Base-by-base conservation (phyloP, 1,140 invertebrate species). In the Heliothis subflexa region DNA sequence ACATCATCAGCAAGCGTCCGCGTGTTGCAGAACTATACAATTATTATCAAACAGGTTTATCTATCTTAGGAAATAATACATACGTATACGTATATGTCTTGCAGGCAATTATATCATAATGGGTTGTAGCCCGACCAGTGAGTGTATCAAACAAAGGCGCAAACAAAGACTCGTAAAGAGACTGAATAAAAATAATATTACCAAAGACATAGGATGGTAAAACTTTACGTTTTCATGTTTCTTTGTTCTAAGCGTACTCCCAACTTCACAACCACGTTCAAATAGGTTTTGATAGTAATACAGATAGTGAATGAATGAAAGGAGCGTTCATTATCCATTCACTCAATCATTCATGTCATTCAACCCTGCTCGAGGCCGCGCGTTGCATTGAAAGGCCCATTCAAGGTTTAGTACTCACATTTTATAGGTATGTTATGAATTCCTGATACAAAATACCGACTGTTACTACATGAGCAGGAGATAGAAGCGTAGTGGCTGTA, bases 331-430 rank as follows among this genome's bases (percentile, higher is more conserved):
- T 72, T 74, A 76, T 64, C 25, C 73, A 64, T 76, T 76, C 74
- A 68, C 50, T 77, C 61, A 77, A 75, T 78, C 81, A 78, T 83
- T 79, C 74, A 73, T 79, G 81, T 84, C 83, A 81, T 80, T 84
- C 80, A 84, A 76, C 80, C 72, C 82, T 16, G 52, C 50, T 57
- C 61, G 80, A 77, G 74, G 74, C 62, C 74, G 61, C 52, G 62
- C 28, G 74, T 47, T 77, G 74, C 74, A 68, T 76, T 78, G 70
- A 83, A 83, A 85, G 78, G 59, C 76, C 61, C 68, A 83, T 83
- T 85, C 81, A 85, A 76, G 76, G 80, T 70, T 72, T 72, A 14
- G 50, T 70, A 61, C 54, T 77, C 21, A 7, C 13, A 61, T 71
- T 68, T 70, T 70, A 49, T 70, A 28, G 13, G 45, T 61, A 76